These are phyloP conservation scores for Dasysyrphus tricinctus DNA, from an alignment of 2,888 invertebrate species.

Conservation along the genomic window DNA sequence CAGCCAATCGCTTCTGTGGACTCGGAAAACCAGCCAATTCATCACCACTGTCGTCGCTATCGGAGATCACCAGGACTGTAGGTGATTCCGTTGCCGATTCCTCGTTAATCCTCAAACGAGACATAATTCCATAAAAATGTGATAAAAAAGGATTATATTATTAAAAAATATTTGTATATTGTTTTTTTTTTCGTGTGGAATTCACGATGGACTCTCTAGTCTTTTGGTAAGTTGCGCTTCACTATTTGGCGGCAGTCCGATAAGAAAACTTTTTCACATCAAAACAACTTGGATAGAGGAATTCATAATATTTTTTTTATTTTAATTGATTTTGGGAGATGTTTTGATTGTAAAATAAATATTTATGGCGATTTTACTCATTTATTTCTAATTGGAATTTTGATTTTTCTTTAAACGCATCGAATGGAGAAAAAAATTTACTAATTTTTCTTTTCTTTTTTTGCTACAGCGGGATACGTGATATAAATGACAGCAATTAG, in stretches of 20 bases:
- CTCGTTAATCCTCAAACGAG: slow-evolving; percentile 28
- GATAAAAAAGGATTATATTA: background rate
- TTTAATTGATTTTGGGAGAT: background rate
- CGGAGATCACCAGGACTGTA: slow-evolving; percentile 53
- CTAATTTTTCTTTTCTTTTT: background rate
- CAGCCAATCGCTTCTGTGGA: slow-evolving; percentile 32
- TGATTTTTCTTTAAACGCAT: slow-evolving; percentile 16
- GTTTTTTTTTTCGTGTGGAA: background rate
- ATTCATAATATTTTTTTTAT: background rate
- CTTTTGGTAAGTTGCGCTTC: background rate
- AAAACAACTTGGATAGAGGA: background rate
- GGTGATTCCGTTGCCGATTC: slow-evolving; percentile 18
- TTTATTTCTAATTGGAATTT: slow-evolving; percentile 37
- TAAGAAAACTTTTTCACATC: slow-evolving; percentile 8
- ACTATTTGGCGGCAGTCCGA: slow-evolving; percentile 37
- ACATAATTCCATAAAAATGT: slow-evolving; percentile 39
- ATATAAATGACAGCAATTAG: background rate
- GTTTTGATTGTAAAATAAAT: slow-evolving; percentile 7
- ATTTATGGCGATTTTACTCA: background rate
- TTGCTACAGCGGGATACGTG: slow-evolving; percentile 21
- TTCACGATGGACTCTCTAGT: background rate
- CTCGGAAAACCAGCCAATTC: slow-evolving; percentile 56
- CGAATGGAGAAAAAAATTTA: background rate
- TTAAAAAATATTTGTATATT: background rate
- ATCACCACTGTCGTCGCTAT: slow-evolving; percentile 47